These are phyloP conservation scores for Perca schrenkii DNA, from an alignment of 2,113 vertebrate genomes.

Conservation along the genomic window DNA sequence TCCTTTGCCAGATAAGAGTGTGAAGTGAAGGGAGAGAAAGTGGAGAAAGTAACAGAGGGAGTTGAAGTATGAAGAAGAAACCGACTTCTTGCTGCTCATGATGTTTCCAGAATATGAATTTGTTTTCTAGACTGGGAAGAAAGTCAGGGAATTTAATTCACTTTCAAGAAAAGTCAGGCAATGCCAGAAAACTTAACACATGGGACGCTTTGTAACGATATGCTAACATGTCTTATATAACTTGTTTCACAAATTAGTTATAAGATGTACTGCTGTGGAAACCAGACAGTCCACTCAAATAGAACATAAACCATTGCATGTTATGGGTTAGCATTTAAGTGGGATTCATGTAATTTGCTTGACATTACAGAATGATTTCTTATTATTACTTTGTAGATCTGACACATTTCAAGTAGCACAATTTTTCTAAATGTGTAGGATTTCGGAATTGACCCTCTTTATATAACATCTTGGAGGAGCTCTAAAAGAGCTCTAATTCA, in stretches of 20 bases:
- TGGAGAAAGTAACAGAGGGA: not conserved
- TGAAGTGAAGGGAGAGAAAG: not conserved
- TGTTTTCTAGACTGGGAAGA: not conserved
- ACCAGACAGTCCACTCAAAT: not conserved
- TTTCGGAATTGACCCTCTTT: not conserved
- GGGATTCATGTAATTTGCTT: not conserved
- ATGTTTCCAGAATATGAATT: not conserved
- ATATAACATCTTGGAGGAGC: not conserved
- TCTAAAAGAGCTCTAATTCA: not conserved
- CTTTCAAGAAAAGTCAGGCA: not conserved
- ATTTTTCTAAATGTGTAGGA: not conserved
- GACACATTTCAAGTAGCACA: not conserved
- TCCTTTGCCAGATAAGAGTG: not conserved
- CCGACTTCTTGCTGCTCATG: not conserved
- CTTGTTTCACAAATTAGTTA: not conserved
- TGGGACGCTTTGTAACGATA: too few relatives aligned
- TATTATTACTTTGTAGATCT: not conserved
- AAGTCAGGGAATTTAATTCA: not conserved
- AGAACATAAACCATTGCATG: not conserved
- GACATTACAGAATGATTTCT: not conserved
- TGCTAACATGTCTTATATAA: not conserved
- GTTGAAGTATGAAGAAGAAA: not conserved
- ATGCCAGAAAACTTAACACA: not conserved
- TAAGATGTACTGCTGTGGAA: not conserved
- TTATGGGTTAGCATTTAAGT: not conserved